phyloP scores from a whole-genome alignment of 2,888 invertebrate genomes.

The Eilema sororculum region DNA sequence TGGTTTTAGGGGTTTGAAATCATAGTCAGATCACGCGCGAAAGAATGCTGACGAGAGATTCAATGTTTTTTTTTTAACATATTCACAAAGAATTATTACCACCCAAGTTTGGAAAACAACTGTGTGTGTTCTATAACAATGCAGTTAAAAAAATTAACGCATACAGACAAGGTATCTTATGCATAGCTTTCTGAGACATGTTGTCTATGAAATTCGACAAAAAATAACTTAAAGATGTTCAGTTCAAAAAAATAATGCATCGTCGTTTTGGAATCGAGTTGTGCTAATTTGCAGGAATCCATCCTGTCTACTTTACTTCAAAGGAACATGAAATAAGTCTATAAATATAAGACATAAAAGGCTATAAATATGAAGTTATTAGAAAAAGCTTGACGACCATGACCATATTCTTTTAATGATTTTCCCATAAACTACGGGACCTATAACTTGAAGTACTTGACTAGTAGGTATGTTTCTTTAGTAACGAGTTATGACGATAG shows the following conservation, averaged over 20 bases:
- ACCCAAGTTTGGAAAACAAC: not conserved
- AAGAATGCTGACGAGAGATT: not conserved
- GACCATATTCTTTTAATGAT: not conserved
- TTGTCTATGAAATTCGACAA: not conserved
- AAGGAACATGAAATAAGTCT: not conserved
- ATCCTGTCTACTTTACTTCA: not conserved
- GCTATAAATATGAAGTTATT: not conserved
- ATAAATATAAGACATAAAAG: not conserved
- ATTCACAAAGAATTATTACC: not conserved
- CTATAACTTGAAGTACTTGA: not conserved
- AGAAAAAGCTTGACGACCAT: not conserved
- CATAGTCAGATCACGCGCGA: not conserved
- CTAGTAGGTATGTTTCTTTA: too few species aligned
- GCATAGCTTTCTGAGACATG: not conserved
- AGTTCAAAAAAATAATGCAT: not conserved
- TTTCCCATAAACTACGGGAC: not conserved
- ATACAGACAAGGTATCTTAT: not conserved
- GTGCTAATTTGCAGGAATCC: too few species aligned
- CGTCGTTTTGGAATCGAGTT: too few species aligned
- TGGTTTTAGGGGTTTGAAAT: not conserved
- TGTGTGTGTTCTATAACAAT: not conserved
- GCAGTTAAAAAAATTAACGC: not conserved
- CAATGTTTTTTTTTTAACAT: slow-evolving; percentile 1
- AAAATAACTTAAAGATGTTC: too few species aligned
- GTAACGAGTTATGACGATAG: not conserved